A percentile compares a stretch with the other conserved stretches of the same genome.
phyloP scores from a whole-genome alignment of 2,113 vertebrate genomes.

The Apodemus sylvaticus region DNA sequence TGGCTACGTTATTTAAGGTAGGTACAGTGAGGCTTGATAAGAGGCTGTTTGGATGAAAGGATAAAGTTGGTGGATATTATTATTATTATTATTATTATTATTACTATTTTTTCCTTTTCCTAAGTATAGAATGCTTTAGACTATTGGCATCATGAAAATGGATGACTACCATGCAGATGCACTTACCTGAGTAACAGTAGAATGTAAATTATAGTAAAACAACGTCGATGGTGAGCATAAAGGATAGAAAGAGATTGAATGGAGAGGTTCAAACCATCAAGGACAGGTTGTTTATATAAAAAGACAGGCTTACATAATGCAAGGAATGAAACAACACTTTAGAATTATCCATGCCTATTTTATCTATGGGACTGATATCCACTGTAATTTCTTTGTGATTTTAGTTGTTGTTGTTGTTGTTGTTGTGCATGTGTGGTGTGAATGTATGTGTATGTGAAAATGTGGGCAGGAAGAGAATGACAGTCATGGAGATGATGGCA shows the following conservation, averaged over 20 bases:
- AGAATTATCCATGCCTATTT: neutral
- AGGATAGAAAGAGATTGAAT: neutral
- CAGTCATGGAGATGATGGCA: no score
- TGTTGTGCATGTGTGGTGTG: neutral
- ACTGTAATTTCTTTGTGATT: neutral
- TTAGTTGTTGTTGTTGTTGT: no score
- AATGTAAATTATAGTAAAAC: neutral
- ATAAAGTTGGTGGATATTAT: neutral
- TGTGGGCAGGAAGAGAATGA: neutral
- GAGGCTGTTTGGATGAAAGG: neutral
- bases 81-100: neutral
- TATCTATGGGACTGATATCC: neutral
- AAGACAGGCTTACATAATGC: neutral
- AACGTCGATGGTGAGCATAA: neutral
- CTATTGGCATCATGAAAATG: slow-evolving; percentile 8
- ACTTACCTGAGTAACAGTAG: neutral
- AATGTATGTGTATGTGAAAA: neutral
- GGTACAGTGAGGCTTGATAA: neutral
- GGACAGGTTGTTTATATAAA: neutral
- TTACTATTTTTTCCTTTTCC: neutral
- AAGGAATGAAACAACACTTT: neutral
- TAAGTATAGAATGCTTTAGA: neutral
- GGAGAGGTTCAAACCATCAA: neutral
- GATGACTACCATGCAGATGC: neutral
- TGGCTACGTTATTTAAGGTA: slow-evolving; percentile 34